Evolutionary conservation across 2,888 invertebrate species (phyloP).

Genomic region (Erebia aethiops): DNA sequence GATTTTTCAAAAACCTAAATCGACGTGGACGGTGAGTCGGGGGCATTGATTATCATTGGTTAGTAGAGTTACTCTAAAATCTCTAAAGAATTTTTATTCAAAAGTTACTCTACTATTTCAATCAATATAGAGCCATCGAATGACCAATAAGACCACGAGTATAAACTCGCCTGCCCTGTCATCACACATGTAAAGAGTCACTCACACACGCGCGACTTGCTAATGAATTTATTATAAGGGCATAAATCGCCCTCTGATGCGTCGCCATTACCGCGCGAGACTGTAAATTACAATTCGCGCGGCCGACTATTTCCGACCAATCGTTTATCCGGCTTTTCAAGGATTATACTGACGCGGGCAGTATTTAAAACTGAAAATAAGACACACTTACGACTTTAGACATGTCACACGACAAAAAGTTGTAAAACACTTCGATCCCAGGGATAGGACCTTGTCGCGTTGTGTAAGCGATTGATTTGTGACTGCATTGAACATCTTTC

Average conservation of each 20-base stretch:
- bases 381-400: neutral
- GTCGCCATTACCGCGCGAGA: slow-evolving; percentile 72
- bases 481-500: too few species aligned
- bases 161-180: slow-evolving; percentile 20
- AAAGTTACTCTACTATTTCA: neutral
- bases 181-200: slow-evolving; percentile 7
- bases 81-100: neutral
- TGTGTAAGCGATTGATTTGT: too few species aligned
- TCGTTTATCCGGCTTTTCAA: slow-evolving; percentile 71
- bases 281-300: slow-evolving; percentile 79
- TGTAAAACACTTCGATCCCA: neutral
- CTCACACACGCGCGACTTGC: slow-evolving; percentile 35
- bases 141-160: neutral
- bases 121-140: neutral
- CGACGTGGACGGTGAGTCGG: too few species aligned
- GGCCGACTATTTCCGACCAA: slow-evolving; percentile 61
- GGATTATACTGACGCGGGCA: slow-evolving; percentile 46
- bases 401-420: neutral
- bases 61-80: too few species aligned
- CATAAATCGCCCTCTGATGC: slow-evolving; percentile 80
- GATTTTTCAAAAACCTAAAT: too few species aligned
- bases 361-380: slow-evolving; percentile 46
- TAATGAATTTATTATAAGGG: slow-evolving; percentile 83
- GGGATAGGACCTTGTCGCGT: too few species aligned
- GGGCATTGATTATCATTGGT: too few species aligned